These are phyloP conservation scores for Collichthys lucidus DNA, from an alignment of 2,113 vertebrate genomes.

Conservation along the genomic window DNA sequence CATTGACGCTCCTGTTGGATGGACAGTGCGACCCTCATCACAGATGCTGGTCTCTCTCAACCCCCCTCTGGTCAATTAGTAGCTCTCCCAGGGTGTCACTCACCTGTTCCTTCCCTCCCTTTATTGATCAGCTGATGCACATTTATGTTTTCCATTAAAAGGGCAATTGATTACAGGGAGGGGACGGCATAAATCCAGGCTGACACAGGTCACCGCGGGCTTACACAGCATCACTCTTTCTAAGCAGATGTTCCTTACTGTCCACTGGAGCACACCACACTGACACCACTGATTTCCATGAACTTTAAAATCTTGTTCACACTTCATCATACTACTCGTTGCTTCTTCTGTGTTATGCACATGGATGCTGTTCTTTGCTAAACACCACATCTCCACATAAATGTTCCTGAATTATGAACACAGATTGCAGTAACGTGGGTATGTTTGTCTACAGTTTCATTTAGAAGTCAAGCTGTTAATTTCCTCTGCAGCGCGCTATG, in stretches of 20 bases:
- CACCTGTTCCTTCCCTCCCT: constrained; percentile 57
- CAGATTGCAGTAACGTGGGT: not conserved
- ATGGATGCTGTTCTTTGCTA: not conserved
- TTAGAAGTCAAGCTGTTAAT: constrained; percentile 34
- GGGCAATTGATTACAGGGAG: constrained; percentile 79
- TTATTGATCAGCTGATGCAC: constrained; percentile 84
- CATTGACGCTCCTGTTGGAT: not conserved
- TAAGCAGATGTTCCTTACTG: constrained; percentile 39
- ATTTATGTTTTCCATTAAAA: constrained; percentile 85
- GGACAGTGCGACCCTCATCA: not conserved
- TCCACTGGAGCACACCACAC: constrained; percentile 9
- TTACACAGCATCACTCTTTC: constrained; percentile 62
- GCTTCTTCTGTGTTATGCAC: not conserved
- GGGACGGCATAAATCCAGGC: constrained; percentile 73
- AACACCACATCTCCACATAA: not conserved
- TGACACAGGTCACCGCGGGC: constrained; percentile 60
- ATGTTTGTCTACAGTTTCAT: constrained; percentile 10
- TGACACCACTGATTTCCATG: not conserved
- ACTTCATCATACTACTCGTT: too few species aligned
- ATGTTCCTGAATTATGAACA: constrained; percentile 13
- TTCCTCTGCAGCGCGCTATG: constrained; percentile 26
- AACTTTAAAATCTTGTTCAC: not conserved
- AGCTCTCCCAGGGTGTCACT: constrained; percentile 61
- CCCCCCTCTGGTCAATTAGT: constrained; percentile 65
- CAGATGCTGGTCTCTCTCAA: constrained; percentile 11